These are phyloP conservation scores for Cephalotes varians DNA, from an alignment of 2,888 invertebrate genomes.

Conservation along the genomic window DNA sequence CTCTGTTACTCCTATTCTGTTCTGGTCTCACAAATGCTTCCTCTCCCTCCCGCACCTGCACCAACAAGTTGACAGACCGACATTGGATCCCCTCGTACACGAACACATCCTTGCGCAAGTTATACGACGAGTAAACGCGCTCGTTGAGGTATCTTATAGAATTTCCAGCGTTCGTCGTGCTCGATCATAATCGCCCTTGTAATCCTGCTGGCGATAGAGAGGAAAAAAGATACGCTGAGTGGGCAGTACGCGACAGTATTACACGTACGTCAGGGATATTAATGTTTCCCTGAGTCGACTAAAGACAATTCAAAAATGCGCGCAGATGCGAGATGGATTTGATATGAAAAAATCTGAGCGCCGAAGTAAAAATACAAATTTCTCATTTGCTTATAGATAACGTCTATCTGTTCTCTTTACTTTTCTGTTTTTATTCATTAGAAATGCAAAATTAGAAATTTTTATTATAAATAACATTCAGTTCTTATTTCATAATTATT, in stretches of 20 bases:
- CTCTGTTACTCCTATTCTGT: slow-evolving; percentile 21
- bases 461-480: not conserved
- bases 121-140: slow-evolving; percentile 42
- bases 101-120: slow-evolving; percentile 28
- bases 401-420: too few species aligned
- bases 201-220: slow-evolving; percentile 36
- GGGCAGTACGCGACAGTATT: slow-evolving; percentile 31
- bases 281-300: slow-evolving; percentile 20
- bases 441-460: not conserved
- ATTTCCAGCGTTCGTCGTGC: slow-evolving; percentile 50
- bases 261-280: slow-evolving; percentile 33
- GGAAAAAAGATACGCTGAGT: slow-evolving; percentile 25
- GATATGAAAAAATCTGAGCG: not conserved
- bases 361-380: not conserved
- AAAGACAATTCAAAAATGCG: slow-evolving; percentile 9
- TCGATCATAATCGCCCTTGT: slow-evolving; percentile 53
- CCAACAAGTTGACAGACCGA: slow-evolving; percentile 75
- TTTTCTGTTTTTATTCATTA: not conserved
- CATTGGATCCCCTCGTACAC: slow-evolving; percentile 67
- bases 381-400: not conserved
- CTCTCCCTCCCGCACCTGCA: slow-evolving; percentile 26
- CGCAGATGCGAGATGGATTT: not conserved
- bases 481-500: not conserved
- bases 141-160: slow-evolving; percentile 45
- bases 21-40: slow-evolving; percentile 30